phyloP scores from a whole-genome alignment of 2,113 vertebrate genomes.

The Hypocryptadius cinnamomeus region DNA sequence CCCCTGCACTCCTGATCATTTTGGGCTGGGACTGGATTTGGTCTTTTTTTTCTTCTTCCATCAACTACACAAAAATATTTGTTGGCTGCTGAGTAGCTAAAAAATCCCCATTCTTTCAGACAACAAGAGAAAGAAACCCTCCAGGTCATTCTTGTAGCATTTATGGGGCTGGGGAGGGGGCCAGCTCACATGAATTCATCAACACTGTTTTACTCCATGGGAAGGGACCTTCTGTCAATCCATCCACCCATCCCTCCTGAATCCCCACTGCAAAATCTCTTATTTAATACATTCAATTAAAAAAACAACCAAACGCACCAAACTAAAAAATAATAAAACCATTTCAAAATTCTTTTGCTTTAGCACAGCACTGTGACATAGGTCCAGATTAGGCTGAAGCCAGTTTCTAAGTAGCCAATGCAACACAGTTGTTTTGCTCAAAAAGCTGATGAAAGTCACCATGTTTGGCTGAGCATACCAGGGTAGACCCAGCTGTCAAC shows the following conservation, averaged over 20 bases:
- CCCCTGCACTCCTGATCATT: background rate
- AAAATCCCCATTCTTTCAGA: background rate
- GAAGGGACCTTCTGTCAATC: background rate
- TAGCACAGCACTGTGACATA: background rate
- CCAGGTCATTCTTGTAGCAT: background rate
- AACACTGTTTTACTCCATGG: background rate
- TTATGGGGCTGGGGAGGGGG: background rate
- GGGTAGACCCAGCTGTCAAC: background rate
- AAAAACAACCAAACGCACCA: background rate
- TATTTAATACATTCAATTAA: background rate
- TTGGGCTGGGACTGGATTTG: background rate
- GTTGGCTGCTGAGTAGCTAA: background rate
- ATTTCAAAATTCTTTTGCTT: background rate
- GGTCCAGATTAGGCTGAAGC: background rate
- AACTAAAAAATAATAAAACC: background rate
- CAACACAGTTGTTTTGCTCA: background rate
- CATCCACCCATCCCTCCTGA: background rate
- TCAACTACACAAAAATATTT: background rate
- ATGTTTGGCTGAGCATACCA: background rate
- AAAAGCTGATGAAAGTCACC: background rate
- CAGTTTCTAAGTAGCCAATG: slow-evolving; percentile 15
- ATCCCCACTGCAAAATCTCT: background rate
- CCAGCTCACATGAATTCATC: background rate
- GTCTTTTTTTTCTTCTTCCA: background rate
- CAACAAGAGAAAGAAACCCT: background rate